phyloP scores from a whole-genome alignment of 2,113 vertebrate genomes.

The Megaleporinus macrocephalus region DNA sequence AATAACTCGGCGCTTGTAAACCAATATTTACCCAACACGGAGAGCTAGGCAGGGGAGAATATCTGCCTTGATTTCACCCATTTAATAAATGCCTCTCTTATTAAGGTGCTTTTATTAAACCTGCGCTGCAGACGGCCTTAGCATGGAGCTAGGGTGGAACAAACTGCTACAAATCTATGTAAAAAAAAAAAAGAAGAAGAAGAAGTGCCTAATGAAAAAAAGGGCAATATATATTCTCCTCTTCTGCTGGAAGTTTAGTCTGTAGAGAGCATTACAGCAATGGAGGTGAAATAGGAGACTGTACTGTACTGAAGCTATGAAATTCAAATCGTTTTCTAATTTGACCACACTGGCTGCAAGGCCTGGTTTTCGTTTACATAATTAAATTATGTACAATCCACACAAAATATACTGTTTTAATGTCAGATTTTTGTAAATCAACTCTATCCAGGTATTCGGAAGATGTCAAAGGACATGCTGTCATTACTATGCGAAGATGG shows the following conservation, averaged over 20 bases:
- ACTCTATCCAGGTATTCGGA: neutral
- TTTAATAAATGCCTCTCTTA: conserved; percentile 23
- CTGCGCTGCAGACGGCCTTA: neutral
- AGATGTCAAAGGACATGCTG: neutral
- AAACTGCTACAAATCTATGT: conserved; percentile 57
- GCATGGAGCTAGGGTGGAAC: conserved; percentile 45
- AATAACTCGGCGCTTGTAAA: conserved; percentile 34
- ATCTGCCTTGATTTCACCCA: conserved; percentile 53
- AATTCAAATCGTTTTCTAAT: conserved; percentile 12
- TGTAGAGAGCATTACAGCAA: neutral
- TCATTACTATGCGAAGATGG: neutral
- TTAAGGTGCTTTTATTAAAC: conserved; percentile 16
- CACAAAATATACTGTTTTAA: too few relatives aligned
- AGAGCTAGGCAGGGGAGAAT: conserved; percentile 50
- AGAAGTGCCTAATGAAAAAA: conserved; percentile 4
- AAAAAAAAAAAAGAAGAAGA: too few relatives aligned
- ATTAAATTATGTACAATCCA: neutral
- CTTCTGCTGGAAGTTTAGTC: neutral
- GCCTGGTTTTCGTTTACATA: neutral
- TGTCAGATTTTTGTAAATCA: neutral
- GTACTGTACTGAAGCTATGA: neutral
- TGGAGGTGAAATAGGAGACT: neutral
- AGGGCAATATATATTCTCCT: neutral
- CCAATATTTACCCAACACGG: conserved; percentile 31
- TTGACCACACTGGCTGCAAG: neutral